Conservation (phyloP, 2,888 invertebrate genomes). For the Uloborus plumipes region DNA sequence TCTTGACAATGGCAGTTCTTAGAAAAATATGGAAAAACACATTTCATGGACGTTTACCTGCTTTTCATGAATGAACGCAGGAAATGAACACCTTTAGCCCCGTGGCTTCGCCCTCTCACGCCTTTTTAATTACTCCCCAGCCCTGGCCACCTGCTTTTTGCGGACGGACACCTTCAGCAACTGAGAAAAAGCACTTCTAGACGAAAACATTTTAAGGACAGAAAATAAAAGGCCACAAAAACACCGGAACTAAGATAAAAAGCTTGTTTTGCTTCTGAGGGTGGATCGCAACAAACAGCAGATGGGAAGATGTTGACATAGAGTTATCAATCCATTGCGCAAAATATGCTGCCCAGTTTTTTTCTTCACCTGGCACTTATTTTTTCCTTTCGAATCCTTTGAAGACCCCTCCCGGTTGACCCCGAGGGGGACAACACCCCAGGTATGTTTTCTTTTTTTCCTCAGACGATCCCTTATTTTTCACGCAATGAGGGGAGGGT, state of each 20-base stretch:
- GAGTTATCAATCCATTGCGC: conserved; percentile 63
- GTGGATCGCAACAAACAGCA: conserved; percentile 52
- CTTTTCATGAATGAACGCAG: no score
- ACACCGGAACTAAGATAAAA: conserved; percentile 61
- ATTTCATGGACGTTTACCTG: no score
- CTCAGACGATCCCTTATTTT: conserved; percentile 18
- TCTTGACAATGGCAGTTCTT: no score
- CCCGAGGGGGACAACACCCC: conserved; percentile 17
- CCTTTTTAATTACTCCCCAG: no score
- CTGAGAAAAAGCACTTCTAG: background rate
- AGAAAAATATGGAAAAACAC: no score
- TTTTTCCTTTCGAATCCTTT: conserved; percentile 57
- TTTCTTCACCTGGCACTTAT: conserved; percentile 36
- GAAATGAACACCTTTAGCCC: no score
- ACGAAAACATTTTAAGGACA: conserved; percentile 41
- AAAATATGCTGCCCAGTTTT: conserved; percentile 38
- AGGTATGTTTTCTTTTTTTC: background rate
- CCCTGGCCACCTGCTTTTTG: no score
- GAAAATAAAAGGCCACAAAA: conserved; percentile 23
- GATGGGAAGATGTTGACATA: conserved; percentile 60
- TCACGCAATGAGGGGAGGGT: conserved; percentile 4
- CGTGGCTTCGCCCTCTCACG: no score
- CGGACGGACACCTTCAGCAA: background rate
- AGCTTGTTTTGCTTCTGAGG: conserved; percentile 44
- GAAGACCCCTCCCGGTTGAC: conserved; percentile 62